Evolutionary conservation across 2,113 vertebrate genomes (phyloP).

Genomic region (Paradisaea rubra): DNA sequence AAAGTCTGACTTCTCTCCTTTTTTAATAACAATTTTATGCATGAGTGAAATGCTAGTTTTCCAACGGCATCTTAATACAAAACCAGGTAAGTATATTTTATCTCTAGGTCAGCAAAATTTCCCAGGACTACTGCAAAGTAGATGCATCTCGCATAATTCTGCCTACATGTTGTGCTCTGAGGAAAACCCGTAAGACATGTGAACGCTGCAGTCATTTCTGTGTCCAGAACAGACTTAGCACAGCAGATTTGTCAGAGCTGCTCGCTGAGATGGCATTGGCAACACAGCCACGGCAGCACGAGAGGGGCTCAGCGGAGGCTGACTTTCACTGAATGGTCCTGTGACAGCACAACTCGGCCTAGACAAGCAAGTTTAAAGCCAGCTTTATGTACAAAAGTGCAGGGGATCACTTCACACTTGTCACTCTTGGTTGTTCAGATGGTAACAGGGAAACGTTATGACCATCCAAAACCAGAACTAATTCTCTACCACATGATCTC

Average conservation of each 20-base stretch:
- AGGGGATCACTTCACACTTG: neutral
- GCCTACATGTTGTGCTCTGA: neutral
- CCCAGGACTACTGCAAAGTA: neutral
- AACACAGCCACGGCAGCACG: neutral
- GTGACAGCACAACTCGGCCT: neutral
- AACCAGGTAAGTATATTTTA: neutral
- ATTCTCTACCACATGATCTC: neutral
- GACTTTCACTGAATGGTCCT: neutral
- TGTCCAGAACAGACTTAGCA: neutral
- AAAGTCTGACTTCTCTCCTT: neutral
- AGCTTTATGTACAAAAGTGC: neutral
- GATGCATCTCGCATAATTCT: neutral
- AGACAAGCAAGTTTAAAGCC: neutral
- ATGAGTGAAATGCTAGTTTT: neutral
- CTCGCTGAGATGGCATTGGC: accelerated
- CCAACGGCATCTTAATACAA: neutral
- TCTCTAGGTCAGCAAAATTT: neutral
- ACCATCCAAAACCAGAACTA: neutral
- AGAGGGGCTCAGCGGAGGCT: neutral
- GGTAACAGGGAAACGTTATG: neutral
- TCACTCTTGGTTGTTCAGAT: neutral
- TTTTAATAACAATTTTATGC: neutral
- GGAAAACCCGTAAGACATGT: accelerated
- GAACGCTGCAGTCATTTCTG: neutral
- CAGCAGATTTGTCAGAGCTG: neutral